phyloP scores from a whole-genome alignment of 2,888 invertebrate species.

The Argyresthia goedartella region DNA sequence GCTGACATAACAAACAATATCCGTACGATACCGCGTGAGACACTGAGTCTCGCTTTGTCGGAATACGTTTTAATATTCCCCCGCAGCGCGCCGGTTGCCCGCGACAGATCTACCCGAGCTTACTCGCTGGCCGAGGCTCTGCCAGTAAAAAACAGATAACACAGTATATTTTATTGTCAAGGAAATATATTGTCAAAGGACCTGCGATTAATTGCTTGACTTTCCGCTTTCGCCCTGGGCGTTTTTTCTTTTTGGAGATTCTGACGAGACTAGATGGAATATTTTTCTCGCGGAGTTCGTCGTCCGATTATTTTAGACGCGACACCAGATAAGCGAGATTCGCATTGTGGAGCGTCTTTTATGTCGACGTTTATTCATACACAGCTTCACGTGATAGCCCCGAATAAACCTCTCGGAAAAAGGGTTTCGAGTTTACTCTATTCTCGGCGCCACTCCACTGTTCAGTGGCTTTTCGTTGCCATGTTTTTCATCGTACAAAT shows the following conservation, averaged over 20 bases:
- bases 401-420: not conserved
- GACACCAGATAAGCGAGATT: not conserved
- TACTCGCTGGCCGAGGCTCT: slow-evolving; percentile 34
- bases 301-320: slow-evolving; percentile 2
- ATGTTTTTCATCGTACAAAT: slow-evolving; percentile 33
- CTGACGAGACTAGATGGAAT: slow-evolving; percentile 12
- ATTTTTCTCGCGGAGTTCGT: slow-evolving; percentile 1
- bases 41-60: slow-evolving; percentile 25
- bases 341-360: not conserved
- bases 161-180: slow-evolving; percentile 62
- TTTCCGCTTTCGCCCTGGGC: slow-evolving; percentile 30
- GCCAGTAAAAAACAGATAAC: slow-evolving; percentile 46
- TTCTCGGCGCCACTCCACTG: too few species aligned
- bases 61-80: slow-evolving; percentile 56
- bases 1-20: slow-evolving; percentile 2
- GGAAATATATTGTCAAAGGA: slow-evolving; percentile 62
- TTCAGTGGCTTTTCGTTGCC: not conserved
- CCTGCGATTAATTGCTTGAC: slow-evolving; percentile 51
- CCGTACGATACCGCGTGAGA: slow-evolving; percentile 4
- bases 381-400: not conserved
- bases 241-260: slow-evolving; percentile 24
- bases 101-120: slow-evolving; percentile 53
- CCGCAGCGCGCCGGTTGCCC: slow-evolving; percentile 50
- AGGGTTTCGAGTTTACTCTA: not conserved
- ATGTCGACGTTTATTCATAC: not conserved